Conservation (phyloP, 2,888 invertebrate genomes). For the Drosophila austrosaltans region DNA sequence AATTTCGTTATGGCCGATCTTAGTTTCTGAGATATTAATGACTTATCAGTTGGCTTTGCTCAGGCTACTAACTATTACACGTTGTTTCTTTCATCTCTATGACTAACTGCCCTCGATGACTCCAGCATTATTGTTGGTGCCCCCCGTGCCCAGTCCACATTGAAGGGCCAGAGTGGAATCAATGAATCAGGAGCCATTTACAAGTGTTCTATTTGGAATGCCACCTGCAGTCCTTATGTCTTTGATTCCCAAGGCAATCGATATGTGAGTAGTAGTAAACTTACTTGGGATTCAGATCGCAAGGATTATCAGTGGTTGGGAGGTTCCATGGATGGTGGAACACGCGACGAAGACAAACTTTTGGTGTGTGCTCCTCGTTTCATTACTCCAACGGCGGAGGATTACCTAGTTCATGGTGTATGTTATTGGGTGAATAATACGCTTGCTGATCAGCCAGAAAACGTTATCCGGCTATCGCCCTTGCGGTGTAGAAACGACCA, state of each 20-base stretch:
- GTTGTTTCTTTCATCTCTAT: background rate
- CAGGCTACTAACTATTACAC: too few relatives aligned
- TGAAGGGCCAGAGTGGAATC: constrained; percentile 79
- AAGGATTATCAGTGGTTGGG: constrained; percentile 85
- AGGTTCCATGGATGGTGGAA: constrained; percentile 84
- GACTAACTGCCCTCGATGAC: constrained; percentile 20
- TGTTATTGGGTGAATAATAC: constrained; percentile 83
- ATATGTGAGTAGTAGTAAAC: constrained; percentile 69
- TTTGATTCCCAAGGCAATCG: constrained; percentile 82
- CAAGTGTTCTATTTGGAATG: constrained; percentile 81
- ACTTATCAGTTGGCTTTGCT: too few relatives aligned
- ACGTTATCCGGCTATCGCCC: constrained; percentile 81
- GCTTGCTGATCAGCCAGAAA: constrained; percentile 67
- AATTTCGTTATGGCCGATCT: too few relatives aligned
- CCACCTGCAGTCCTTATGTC: constrained; percentile 81
- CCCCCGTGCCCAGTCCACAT: constrained; percentile 85
- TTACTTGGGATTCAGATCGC: constrained; percentile 80
- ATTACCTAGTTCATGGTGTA: constrained; percentile 83
- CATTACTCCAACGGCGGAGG: constrained; percentile 68
- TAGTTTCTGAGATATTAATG: too few relatives aligned
- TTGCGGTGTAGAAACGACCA: constrained; percentile 74
- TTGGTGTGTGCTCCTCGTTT: constrained; percentile 83
- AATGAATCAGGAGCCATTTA: constrained; percentile 85
- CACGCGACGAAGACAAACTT: constrained; percentile 82
- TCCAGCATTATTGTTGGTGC: constrained; percentile 85